Evolutionary conservation across 2,797 vertebrate genomes (phyloP), one percentile per base, ranked within the genome.

Genomic region (Syncerus caffer): DNA sequence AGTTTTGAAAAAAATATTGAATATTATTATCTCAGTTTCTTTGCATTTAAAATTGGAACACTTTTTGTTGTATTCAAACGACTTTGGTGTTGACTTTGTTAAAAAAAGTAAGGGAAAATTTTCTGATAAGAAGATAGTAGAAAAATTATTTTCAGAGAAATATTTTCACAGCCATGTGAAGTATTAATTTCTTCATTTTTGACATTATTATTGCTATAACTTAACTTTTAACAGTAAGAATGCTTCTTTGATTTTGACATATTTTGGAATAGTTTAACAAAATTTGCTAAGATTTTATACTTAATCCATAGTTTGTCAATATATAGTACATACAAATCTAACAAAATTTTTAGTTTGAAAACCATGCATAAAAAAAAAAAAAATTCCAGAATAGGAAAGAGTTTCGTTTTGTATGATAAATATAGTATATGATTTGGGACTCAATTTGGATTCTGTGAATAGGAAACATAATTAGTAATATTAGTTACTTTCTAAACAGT

Each of bases 221-320:
- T 27, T 85, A 79, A 74, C 21, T 79, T 50, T 62, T 31, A 88
- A 60, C 7, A 55, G 14, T 51, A 17, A 53, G 85, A 76, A 87
- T 51, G 2, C 38, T 94, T 23, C 17, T 45, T 13, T 80, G 25
- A 53, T 38, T 9, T 89, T 60, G 29, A 84, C 1, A 67, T 80
- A 71, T 79, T 93, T 92, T 92, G 12, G 84, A 94, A 78, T 45
- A 83, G 12, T 83, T 95, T 58, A 82, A 31, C 12, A 85, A 96
- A 34, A 42, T n/a, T 90, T 93, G 53, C 6, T 50, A 76, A 62
- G 21, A 47, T 47, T 93, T 85, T 80, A 50, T 47, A 55, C 6
- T 16, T 50, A 27, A 14, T 10, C 2, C 25, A 53, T 80, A n/a
- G 29, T 57, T 85, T 71, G 17, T 74, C 8, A 85, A 51, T 11